Conservation (phyloP, 2,113 vertebrate genomes). For the Ophthalmolycus amberensis region DNA sequence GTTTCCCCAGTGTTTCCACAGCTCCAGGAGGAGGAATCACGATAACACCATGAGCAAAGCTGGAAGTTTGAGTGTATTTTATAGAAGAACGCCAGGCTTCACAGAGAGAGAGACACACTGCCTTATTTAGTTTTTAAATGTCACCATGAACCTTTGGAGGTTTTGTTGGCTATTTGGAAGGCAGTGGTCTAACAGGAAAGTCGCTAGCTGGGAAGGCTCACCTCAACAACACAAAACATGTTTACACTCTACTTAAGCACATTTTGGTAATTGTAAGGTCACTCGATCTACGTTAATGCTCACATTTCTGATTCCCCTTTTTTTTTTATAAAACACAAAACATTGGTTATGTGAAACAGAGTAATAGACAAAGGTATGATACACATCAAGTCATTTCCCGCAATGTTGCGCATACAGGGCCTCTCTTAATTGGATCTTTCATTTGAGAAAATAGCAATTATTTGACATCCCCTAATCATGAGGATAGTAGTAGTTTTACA, state of each 20-base stretch:
- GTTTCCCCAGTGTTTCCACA: conserved; percentile 62
- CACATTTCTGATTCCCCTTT: conserved; percentile 58
- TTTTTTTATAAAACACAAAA: conserved; percentile 68
- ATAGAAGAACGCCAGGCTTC: conserved; percentile 46
- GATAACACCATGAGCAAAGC: conserved; percentile 19
- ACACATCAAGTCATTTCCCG: conserved; percentile 61
- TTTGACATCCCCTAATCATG: conserved; percentile 32
- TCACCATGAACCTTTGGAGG: conserved; percentile 77
- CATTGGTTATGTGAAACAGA: conserved; percentile 66
- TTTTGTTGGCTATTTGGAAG: conserved; percentile 75
- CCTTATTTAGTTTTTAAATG: conserved; percentile 62
- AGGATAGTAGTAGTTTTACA: conserved; percentile 43
- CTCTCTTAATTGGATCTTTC: conserved; percentile 44
- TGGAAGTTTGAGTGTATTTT: conserved; percentile 50
- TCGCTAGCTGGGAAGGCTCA: conserved; percentile 59
- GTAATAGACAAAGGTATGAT: conserved; percentile 56
- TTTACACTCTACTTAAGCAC: conserved; percentile 73
- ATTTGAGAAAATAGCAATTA: conserved; percentile 59
- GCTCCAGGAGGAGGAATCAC: conserved; percentile 34
- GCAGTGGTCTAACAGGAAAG: conserved; percentile 74
- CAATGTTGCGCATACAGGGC: conserved; percentile 43
- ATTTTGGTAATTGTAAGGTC: conserved; percentile 83
- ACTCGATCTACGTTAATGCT: conserved; percentile 76
- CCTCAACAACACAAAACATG: conserved; percentile 63
- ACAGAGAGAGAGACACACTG: conserved; percentile 46